These are phyloP conservation scores for Gila robusta DNA, from an alignment of 2,797 vertebrate species.

Conservation along the genomic window DNA sequence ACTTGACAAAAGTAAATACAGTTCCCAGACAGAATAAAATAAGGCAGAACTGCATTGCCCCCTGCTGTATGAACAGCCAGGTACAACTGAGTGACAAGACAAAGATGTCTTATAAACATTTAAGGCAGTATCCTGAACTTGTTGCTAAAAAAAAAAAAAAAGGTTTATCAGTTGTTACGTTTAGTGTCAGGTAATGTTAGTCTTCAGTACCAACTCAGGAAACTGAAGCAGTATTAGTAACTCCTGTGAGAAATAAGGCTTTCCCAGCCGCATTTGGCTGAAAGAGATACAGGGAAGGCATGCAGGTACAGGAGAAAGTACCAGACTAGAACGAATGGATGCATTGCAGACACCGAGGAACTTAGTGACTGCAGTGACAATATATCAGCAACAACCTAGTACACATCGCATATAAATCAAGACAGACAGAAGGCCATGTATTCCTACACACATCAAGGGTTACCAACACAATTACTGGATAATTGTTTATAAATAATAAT, in stretches of 20 bases:
- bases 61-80: constrained; percentile 34
- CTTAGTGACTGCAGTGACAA: constrained; percentile 4
- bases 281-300: not conserved
- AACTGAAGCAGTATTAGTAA: constrained; percentile 17
- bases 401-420: not conserved
- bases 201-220: not conserved
- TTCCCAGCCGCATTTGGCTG: not conserved
- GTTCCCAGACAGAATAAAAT: not conserved
- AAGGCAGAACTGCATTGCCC: constrained; percentile 43
- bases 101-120: not conserved
- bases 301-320: constrained; percentile 1
- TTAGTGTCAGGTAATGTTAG: not conserved
- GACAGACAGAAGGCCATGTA: constrained; percentile 8
- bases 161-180: not conserved
- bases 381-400: constrained; percentile 18
- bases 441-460: not conserved
- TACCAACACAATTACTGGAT: not conserved
- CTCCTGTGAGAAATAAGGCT: not conserved
- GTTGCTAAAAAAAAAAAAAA: not conserved
- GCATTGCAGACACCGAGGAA: not conserved
- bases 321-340: not conserved
- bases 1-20: constrained; percentile 1
- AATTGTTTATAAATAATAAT: not conserved
- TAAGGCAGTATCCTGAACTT: not conserved
- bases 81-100: constrained; percentile 20